Evolutionary conservation across 2,113 vertebrate genomes (phyloP), one percentile per base, ranked within the genome.

Genomic region (Calonectris borealis): DNA sequence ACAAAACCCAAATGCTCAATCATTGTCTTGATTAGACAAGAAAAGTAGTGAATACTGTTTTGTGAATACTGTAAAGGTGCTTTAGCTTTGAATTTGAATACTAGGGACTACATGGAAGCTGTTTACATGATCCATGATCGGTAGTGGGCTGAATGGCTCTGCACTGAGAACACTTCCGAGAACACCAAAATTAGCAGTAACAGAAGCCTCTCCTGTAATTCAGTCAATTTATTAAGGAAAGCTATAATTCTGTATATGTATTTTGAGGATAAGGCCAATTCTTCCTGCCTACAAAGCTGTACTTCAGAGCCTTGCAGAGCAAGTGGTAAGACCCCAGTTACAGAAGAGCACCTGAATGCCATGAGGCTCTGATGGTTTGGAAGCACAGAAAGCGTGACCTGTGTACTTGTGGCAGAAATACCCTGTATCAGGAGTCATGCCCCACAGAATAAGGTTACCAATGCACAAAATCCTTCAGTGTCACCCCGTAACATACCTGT

Each of bases 391-490:
- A 29, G 25, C 46, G 22, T 1, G 5, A 57, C 26, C 22, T 1
- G 1, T 9, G 19, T 14, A 22, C 20, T 21, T 65, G 24, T 34
- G 31, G 52, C 31, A 72, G 36, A 69, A 91, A 49, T 15, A 27
- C 13, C 49, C 49, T 42, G 0, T 21, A 25, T 4, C 2, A 9
- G 46, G 16, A 88, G 32, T 36, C 13, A 10, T 0, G 1, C 16
- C 57, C 42, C 13, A 48, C 3, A 60, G 66, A 76, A 48, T 22
- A 60, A 72, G 42, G 66, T 8, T 22, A 83, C 32, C 21, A 27
- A 9, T 10, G 11, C 25, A 75, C 46, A 55, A n/a, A 66, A 54
- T 9, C 44, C 44, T n/a, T 69, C 19, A 4, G 44, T 49, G 40
- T 25, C 20, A 32, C 4, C 29, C 25, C 2, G 0, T 51, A 54